phyloP scores from a whole-genome alignment of 2,113 vertebrate genomes.

The Eleginops maclovinus region DNA sequence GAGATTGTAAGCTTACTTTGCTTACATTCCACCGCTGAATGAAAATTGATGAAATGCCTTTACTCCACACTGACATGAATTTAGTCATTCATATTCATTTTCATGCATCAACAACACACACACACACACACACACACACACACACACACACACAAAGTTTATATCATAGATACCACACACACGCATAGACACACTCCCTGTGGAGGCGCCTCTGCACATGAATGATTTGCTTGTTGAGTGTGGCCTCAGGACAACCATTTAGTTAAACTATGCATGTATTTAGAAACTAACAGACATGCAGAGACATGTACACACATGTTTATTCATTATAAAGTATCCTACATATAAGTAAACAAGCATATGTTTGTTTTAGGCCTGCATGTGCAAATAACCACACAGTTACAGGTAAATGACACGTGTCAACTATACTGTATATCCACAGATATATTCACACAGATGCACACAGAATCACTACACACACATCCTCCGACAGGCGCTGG shows the following conservation, averaged over 20 bases:
- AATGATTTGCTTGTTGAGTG: slow-evolving; percentile 49
- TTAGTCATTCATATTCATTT: slow-evolving; percentile 62
- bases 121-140: background rate
- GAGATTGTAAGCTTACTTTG: background rate
- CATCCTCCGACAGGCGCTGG: background rate
- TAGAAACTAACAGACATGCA: background rate
- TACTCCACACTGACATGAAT: slow-evolving; percentile 18
- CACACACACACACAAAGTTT: background rate
- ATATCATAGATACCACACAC: background rate
- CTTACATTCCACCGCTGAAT: slow-evolving; percentile 10
- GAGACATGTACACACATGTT: background rate
- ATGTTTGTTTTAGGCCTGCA: too few relatives aligned
- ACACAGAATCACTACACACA: slow-evolving; percentile 10
- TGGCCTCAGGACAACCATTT: slow-evolving; percentile 15
- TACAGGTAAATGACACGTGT: background rate
- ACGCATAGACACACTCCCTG: slow-evolving; percentile 11
- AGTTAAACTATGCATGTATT: slow-evolving; percentile 33
- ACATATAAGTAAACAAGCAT: background rate
- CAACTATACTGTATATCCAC: too few relatives aligned
- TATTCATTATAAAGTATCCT: background rate
- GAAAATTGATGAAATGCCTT: slow-evolving; percentile 38
- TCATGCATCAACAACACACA: slow-evolving; percentile 20
- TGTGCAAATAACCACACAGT: background rate
- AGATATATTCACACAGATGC: background rate
- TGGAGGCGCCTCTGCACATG: slow-evolving; percentile 25